A percentile compares a stretch with the other conserved stretches of the same genome.
These are phyloP conservation scores for Larimichthys crocea DNA, from an alignment of 2,113 vertebrate genomes.

Conservation along the genomic window DNA sequence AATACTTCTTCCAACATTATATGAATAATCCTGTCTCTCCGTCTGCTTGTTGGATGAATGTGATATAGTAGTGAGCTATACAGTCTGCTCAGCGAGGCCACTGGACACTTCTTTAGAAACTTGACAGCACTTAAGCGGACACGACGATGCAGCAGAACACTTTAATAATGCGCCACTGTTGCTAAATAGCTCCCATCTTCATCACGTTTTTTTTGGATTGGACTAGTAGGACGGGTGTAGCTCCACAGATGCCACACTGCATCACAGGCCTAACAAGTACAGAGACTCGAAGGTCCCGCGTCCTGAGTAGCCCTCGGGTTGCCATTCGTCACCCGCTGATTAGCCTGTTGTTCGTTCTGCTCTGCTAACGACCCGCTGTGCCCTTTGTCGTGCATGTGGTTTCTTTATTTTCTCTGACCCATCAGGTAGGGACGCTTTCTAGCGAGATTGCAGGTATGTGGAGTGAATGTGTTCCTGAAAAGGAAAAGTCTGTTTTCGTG, in stretches of 20 bases:
- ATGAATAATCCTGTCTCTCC: too few species aligned
- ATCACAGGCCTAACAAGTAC: constrained; percentile 15
- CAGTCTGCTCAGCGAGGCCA: not conserved
- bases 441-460: not conserved
- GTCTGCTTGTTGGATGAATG: not conserved
- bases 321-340: constrained; percentile 38
- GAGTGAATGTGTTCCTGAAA: not conserved
- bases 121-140: not conserved
- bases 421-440: not conserved
- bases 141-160: not conserved
- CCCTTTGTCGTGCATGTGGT: not conserved
- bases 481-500: not conserved
- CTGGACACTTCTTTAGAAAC: not conserved
- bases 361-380: constrained; percentile 4
- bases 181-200: not conserved
- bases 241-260: not conserved
- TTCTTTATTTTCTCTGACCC: not conserved
- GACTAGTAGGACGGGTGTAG: not conserved
- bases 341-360: constrained; percentile 27
- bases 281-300: not conserved
- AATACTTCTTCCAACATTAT: not conserved
- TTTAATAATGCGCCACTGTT: not conserved
- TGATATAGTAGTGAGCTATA: not conserved
- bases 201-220: not conserved
- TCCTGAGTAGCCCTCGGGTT: not conserved